phyloP scores from a whole-genome alignment of 2,113 vertebrate species.

The Vireo altiloquus region DNA sequence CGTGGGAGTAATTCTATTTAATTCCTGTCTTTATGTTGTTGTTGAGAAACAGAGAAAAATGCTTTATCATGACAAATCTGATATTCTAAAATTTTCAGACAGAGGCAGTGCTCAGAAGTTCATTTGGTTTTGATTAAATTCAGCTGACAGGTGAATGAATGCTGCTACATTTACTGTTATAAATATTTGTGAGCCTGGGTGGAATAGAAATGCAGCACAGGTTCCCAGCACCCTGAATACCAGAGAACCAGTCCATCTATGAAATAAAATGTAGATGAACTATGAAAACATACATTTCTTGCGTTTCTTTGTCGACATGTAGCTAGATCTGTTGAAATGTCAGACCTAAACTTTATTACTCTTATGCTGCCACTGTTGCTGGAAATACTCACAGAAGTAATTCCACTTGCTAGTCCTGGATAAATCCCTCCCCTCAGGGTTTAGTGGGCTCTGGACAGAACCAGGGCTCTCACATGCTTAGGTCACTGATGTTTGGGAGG shows the following conservation, averaged over 20 bases:
- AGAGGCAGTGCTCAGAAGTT: neutral
- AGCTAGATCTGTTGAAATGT: neutral
- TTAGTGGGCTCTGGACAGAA: neutral
- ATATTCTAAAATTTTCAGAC: neutral
- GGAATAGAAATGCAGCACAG: neutral
- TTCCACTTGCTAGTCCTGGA: neutral
- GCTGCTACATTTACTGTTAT: neutral
- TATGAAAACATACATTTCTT: neutral
- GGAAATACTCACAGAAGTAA: neutral
- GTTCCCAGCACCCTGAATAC: neutral
- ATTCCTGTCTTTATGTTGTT: neutral
- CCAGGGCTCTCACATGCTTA: neutral
- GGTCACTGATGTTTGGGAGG: neutral
- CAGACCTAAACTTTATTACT: neutral
- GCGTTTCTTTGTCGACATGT: neutral
- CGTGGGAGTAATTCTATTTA: neutral
- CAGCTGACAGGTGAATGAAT: neutral
- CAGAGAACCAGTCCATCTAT: neutral
- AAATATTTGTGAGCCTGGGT: neutral
- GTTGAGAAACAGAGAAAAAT: neutral
- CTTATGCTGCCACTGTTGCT: neutral
- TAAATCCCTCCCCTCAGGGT: neutral
- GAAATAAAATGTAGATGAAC: neutral
- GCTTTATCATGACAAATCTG: neutral
- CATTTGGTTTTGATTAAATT: neutral